A percentile compares a stretch with the other conserved stretches of the same genome.
Conservation (phyloP, 2,888 invertebrate genomes). For the Mamestra brassicae region DNA sequence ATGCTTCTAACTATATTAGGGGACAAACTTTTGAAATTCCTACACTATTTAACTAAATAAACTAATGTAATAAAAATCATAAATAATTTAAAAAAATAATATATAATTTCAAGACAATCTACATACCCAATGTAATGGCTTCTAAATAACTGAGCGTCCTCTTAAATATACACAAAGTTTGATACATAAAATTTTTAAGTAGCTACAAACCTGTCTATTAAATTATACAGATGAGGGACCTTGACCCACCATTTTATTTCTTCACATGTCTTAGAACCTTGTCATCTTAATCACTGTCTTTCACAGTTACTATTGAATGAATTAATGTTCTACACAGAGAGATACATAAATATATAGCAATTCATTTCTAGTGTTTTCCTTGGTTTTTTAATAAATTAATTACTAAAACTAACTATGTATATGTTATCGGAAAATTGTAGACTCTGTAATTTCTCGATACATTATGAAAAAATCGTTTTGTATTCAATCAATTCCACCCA, state of each 20-base stretch:
- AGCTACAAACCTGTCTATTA: slow-evolving; percentile 10
- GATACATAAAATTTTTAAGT: not conserved
- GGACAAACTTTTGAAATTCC: no score
- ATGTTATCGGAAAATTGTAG: no score
- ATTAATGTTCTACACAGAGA: not conserved
- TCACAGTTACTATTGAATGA: not conserved
- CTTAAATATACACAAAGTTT: not conserved
- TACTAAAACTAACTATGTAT: no score
- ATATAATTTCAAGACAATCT: no score
- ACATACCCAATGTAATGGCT: not conserved
- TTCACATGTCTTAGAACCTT: slow-evolving; percentile 22
- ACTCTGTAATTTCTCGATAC: no score
- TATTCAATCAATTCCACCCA: no score
- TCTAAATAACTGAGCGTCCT: not conserved
- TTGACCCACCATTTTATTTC: slow-evolving; percentile 44
- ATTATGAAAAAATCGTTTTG: no score
- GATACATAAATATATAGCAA: not conserved
- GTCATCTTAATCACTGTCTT: slow-evolving; percentile 23
- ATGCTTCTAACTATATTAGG: no score
- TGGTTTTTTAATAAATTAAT: no score
- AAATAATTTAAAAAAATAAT: no score
- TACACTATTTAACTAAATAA: no score
- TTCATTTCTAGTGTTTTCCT: not conserved
- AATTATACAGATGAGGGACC: slow-evolving; percentile 36
- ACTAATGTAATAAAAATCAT: no score